Evolutionary conservation across 1,140 invertebrate species (phyloP).

Genomic region (Drosophila chauvacae): DNA sequence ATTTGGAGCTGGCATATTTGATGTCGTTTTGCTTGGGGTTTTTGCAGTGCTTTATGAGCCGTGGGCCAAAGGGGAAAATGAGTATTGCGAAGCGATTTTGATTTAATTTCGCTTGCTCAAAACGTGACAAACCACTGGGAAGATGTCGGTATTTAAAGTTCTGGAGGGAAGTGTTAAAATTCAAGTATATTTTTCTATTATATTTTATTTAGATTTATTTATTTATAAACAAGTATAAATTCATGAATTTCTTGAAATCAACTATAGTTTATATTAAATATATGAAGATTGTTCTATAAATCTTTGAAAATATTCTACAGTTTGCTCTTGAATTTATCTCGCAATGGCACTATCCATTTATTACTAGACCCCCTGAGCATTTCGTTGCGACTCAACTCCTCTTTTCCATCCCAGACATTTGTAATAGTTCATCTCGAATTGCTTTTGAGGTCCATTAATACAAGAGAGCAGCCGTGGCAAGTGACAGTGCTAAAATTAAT

Average conservation of each 20-base stretch:
- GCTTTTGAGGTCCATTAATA: conserved; percentile 53
- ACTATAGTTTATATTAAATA: neutral
- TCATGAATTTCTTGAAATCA: too few species aligned
- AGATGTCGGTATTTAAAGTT: conserved; percentile 7
- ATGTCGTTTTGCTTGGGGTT: conserved; percentile 41
- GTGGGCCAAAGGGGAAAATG: conserved; percentile 13
- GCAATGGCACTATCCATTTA: neutral
- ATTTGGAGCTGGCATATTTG: conserved; percentile 52
- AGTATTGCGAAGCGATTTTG: conserved; percentile 23
- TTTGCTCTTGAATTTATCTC: neutral
- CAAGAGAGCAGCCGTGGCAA: conserved; percentile 66
- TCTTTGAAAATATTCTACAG: neutral
- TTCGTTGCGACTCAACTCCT: neutral
- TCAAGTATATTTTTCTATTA: too few species aligned
- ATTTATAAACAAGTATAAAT: too few species aligned
- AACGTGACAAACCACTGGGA: conserved; percentile 24
- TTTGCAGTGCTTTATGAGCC: conserved; percentile 40
- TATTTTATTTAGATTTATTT: too few species aligned
- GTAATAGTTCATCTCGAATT: conserved; percentile 53
- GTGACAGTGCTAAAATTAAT: conserved; percentile 73
- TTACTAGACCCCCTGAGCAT: neutral
- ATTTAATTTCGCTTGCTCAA: conserved; percentile 47
- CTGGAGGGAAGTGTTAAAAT: neutral
- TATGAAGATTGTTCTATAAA: neutral
- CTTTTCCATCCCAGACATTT: conserved; percentile 36